Conservation (phyloP, 2,113 vertebrate genomes). For the Nesoenas mayeri region DNA sequence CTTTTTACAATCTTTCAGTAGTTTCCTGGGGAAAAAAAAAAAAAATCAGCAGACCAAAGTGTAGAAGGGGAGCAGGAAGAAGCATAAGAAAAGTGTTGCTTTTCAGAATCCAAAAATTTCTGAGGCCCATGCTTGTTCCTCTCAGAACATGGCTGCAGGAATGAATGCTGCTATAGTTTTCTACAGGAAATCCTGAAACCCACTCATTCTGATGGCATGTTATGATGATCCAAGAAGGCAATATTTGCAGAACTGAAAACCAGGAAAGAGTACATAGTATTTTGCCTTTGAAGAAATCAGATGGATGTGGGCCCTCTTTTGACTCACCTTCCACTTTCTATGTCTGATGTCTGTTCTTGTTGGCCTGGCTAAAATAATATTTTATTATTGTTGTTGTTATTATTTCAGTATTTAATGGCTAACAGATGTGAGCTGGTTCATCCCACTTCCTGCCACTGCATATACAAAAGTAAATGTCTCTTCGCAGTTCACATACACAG, state of each 20-base stretch:
- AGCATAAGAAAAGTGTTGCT: neutral
- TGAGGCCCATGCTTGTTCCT: neutral
- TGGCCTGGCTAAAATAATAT: neutral
- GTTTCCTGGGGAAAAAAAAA: neutral
- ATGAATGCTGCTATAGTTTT: conserved; percentile 69
- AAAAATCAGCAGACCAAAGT: neutral
- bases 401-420: neutral
- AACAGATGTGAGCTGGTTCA: conserved; percentile 20
- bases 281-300: conserved; percentile 45
- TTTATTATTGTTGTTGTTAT: neutral
- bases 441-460: conserved; percentile 11
- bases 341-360: conserved; percentile 14
- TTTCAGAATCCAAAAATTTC: conserved; percentile 5
- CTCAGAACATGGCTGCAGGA: conserved; percentile 32
- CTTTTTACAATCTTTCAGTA: neutral
- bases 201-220: conserved; percentile 66
- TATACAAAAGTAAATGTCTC: neutral
- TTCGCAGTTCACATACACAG: neutral
- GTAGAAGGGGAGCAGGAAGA: neutral
- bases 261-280: conserved; percentile 3
- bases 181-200: conserved; percentile 72
- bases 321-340: conserved; percentile 48
- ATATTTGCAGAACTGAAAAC: conserved; percentile 30
- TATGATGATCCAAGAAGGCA: conserved; percentile 7
- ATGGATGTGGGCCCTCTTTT: conserved; percentile 16